A percentile compares a stretch with the other conserved stretches of the same genome.
phyloP scores from a whole-genome alignment of 2,888 invertebrate genomes.

The Aelia acuminata region DNA sequence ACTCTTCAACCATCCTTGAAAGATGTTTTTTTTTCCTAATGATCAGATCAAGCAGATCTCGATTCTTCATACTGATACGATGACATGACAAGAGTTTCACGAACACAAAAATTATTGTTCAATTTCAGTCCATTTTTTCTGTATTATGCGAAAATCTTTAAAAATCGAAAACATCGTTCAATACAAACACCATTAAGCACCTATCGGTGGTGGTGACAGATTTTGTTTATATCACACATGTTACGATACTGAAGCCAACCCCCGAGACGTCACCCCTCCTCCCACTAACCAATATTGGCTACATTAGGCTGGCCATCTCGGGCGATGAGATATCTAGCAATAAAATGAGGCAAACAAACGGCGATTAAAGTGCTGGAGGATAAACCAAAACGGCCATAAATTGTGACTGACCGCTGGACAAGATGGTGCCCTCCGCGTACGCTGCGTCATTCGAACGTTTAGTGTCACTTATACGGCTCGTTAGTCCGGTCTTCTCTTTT shows the following conservation, averaged over 20 bases:
- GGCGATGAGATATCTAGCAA: constrained; percentile 13
- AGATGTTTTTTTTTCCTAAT: too few relatives aligned
- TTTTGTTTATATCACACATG: neutral
- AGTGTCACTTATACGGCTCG: constrained; percentile 37
- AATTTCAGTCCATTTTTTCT: too few relatives aligned
- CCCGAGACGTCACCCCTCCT: neutral
- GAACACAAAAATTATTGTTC: too few relatives aligned
- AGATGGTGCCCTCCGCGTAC: constrained; percentile 28
- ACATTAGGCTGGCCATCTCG: neutral
- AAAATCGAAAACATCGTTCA: too few relatives aligned
- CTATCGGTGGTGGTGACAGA: neutral
- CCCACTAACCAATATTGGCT: neutral
- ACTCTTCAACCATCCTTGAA: too few relatives aligned
- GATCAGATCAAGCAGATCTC: too few relatives aligned
- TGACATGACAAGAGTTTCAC: too few relatives aligned
- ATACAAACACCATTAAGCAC: too few relatives aligned
- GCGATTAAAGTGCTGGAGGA: constrained; percentile 31
- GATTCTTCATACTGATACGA: too few relatives aligned
- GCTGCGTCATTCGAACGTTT: constrained; percentile 5
- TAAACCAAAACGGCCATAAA: constrained; percentile 29
- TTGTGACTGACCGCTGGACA: constrained; percentile 1
- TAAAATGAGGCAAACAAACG: constrained; percentile 33
- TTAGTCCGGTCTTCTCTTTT: neutral
- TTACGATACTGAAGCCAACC: neutral
- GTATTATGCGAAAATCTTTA: too few relatives aligned